A percentile compares a stretch with the other conserved stretches of the same genome.
Evolutionary conservation across 2,888 invertebrate genomes (phyloP).

Genomic region (Lampropteryx suffumata): DNA sequence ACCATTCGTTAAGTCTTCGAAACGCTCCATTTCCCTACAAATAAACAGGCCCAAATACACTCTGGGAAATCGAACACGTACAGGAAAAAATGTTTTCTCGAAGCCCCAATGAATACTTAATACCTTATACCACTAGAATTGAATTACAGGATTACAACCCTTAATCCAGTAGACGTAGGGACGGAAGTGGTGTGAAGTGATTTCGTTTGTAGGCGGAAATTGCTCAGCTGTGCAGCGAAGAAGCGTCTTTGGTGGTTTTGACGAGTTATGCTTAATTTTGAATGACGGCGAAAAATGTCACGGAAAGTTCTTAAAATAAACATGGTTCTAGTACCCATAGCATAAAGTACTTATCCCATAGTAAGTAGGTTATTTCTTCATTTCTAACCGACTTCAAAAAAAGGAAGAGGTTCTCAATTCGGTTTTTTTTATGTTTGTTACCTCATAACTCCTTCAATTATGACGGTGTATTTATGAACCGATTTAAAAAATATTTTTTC

Average conservation of each 20-base stretch:
- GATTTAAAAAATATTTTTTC: too few species aligned
- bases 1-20: conserved; percentile 1
- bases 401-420: too few species aligned
- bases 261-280: conserved; percentile 7
- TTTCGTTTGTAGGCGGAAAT: background rate
- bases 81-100: conserved; percentile 41
- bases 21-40: conserved; percentile 6
- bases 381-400: too few species aligned
- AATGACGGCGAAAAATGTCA: background rate
- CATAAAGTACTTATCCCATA: too few species aligned
- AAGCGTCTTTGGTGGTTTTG: conserved; percentile 3
- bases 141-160: conserved; percentile 3
- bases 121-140: conserved; percentile 12
- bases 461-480: too few species aligned
- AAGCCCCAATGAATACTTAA: conserved; percentile 45
- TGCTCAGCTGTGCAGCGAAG: background rate
- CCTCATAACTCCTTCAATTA: too few species aligned
- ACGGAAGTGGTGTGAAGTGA: background rate
- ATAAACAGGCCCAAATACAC: conserved; percentile 38
- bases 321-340: too few species aligned
- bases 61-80: conserved; percentile 39
- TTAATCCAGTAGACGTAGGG: background rate
- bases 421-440: too few species aligned
- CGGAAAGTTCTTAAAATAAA: too few species aligned
- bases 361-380: too few species aligned